Evolutionary conservation across 2,888 invertebrate genomes (phyloP).

Genomic region (Drosophila flavopinicola): DNA sequence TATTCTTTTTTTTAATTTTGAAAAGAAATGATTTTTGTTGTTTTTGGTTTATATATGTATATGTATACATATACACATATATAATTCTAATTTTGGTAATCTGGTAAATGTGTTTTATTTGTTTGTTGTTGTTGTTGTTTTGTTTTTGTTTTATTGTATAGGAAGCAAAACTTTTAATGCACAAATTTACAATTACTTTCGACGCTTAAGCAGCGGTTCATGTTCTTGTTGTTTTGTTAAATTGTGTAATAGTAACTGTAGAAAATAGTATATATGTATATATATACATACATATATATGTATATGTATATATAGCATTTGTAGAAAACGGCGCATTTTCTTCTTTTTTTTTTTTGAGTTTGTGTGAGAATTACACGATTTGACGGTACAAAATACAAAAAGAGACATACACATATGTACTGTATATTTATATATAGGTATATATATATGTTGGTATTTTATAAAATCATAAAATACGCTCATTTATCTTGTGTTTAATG

Average conservation of each 20-base stretch:
- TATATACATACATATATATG: constrained; percentile 42
- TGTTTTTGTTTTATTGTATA: constrained; percentile 62
- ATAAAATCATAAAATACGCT: constrained; percentile 74
- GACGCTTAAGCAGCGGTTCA: constrained; percentile 17
- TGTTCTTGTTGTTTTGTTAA: constrained; percentile 43
- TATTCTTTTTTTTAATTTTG: constrained; percentile 64
- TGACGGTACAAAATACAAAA: constrained; percentile 77
- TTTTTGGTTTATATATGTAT: constrained; percentile 55
- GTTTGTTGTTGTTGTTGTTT: constrained; percentile 39
- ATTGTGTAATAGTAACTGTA: constrained; percentile 70
- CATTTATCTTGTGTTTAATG: constrained; percentile 57
- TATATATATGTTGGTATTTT: constrained; percentile 61
- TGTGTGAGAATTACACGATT: constrained; percentile 73
- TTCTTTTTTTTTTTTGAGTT: constrained; percentile 37
- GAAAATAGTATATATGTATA: constrained; percentile 62
- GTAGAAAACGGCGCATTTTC: constrained; percentile 57
- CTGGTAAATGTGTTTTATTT: constrained; percentile 52
- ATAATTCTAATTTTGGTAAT: constrained; percentile 63
- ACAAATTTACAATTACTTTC: constrained; percentile 66
- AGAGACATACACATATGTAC: constrained; percentile 67
- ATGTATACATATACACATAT: constrained; percentile 54
- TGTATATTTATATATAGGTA: constrained; percentile 51
- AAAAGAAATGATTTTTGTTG: constrained; percentile 61
- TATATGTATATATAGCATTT: constrained; percentile 47
- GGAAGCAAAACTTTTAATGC: constrained; percentile 79